These are phyloP conservation scores for Philaethria dido DNA, from an alignment of 2,888 invertebrate genomes.

Conservation along the genomic window DNA sequence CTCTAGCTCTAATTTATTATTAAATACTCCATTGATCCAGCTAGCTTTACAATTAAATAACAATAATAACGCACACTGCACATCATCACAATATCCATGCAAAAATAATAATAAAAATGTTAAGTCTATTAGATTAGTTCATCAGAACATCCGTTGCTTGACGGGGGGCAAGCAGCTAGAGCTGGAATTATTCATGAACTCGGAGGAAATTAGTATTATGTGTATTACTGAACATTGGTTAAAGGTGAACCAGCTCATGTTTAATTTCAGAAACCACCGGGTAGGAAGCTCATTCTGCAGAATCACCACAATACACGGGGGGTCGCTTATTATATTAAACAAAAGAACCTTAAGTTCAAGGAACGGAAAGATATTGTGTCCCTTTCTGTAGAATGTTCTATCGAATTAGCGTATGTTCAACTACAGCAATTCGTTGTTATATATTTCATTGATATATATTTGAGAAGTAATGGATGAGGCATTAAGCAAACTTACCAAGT, in stretches of 20 bases:
- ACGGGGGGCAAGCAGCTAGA: neutral
- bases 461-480: no score
- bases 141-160: no score
- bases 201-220: no score
- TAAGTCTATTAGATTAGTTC: no score
- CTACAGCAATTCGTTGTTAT: neutral
- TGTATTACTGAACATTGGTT: no score
- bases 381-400: neutral
- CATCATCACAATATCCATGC: neutral
- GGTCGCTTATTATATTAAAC: neutral
- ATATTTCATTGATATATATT: no score
- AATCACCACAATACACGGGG: neutral
- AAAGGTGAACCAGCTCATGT: neutral
- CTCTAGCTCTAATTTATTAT: neutral
- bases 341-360: neutral
- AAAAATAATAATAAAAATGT: no score
- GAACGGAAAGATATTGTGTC: constrained; percentile 5
- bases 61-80: neutral
- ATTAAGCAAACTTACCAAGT: no score
- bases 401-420: no score
- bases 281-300: neutral
- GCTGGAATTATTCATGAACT: constrained; percentile 2
- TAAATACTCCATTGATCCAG: neutral
- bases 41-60: neutral
- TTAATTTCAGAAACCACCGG: neutral